Conservation (phyloP, 2,113 vertebrate species). For the Oreamnos americanus region DNA sequence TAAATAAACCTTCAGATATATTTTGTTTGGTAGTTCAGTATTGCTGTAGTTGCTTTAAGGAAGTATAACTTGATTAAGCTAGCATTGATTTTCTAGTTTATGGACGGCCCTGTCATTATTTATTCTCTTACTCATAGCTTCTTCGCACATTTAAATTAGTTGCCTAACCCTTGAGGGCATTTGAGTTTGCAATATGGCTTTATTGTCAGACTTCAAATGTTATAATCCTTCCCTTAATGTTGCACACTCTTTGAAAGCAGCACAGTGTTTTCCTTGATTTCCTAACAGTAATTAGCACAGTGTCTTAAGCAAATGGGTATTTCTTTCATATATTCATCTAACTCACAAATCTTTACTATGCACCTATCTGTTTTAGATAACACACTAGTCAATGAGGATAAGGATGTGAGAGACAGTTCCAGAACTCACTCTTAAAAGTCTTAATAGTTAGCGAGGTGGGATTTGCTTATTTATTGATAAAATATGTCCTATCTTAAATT, state of each 20-base stretch:
- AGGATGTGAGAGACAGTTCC: background rate
- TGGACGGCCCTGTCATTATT: background rate
- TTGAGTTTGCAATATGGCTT: background rate
- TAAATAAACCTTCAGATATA: background rate
- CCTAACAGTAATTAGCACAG: conserved; percentile 41
- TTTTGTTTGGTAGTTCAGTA: background rate
- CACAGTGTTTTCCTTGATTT: conserved; percentile 5
- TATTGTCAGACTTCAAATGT: conserved; percentile 56
- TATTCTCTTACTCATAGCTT: background rate
- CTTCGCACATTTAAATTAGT: conserved; percentile 66
- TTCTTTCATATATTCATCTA: conserved; percentile 4
- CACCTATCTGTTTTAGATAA: background rate
- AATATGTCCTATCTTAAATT: background rate
- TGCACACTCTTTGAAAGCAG: conserved; percentile 2
- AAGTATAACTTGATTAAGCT: background rate
- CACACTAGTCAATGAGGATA: background rate
- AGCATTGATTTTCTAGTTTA: background rate
- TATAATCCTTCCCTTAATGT: conserved; percentile 25
- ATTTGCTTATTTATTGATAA: background rate
- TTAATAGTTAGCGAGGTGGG: background rate
- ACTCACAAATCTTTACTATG: background rate
- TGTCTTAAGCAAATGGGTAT: conserved; percentile 21
- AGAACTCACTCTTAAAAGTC: background rate
- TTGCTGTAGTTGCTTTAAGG: background rate
- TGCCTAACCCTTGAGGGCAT: background rate